These are phyloP conservation scores for Mus caroli DNA, from an alignment of 2,797 vertebrate species.

Conservation along the genomic window DNA sequence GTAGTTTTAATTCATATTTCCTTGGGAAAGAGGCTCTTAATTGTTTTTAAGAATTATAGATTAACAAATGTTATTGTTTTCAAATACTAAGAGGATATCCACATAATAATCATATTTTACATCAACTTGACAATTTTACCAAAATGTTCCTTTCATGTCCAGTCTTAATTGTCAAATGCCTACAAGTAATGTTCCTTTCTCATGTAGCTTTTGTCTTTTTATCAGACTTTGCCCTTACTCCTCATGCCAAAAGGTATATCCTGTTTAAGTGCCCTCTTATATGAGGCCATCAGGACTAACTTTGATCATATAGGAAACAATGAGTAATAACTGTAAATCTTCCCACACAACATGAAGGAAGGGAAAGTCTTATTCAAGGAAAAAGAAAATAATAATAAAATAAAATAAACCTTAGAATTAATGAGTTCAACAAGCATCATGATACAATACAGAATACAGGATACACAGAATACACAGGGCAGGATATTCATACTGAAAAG, in stretches of 20 bases:
- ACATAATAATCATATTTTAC: background rate
- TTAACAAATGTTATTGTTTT: background rate
- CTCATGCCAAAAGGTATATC: constrained; percentile 24
- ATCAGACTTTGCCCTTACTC: background rate
- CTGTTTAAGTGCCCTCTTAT: constrained; percentile 45
- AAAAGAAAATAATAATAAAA: background rate
- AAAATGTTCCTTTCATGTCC: background rate
- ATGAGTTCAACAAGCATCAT: background rate
- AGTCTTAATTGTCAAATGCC: background rate
- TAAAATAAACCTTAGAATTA: background rate
- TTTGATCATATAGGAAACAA: background rate
- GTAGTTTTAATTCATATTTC: background rate
- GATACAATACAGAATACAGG: background rate
- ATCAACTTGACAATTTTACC: background rate
- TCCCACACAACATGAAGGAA: background rate
- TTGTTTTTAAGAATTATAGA: background rate
- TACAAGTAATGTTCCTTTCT: background rate
- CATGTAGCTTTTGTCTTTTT: background rate
- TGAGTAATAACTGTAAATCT: background rate
- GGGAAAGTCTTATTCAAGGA: background rate
- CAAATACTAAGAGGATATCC: background rate
- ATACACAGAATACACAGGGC: background rate
- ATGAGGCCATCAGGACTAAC: background rate
- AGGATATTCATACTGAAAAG: background rate
- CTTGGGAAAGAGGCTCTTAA: background rate